Evolutionary conservation across 2,888 invertebrate species (phyloP).

Genomic region (Drosophila pullipes): DNA sequence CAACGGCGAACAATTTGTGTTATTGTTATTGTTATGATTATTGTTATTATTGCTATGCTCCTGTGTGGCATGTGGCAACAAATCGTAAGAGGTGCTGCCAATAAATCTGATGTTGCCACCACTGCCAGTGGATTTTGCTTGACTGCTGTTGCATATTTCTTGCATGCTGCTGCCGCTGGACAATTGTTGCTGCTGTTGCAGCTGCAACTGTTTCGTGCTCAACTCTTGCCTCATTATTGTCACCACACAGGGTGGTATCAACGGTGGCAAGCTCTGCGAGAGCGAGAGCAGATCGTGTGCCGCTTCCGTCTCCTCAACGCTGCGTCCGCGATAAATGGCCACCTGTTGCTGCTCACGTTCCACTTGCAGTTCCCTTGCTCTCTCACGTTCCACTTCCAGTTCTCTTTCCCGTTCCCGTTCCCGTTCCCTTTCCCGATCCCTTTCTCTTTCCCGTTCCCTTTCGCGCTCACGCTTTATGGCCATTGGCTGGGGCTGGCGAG

Average conservation of each 20-base stretch:
- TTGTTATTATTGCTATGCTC: not conserved
- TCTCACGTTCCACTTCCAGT: slow-evolving; percentile 2
- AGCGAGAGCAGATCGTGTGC: slow-evolving; percentile 93
- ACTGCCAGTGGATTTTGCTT: slow-evolving; percentile 27
- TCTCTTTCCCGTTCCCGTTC: slow-evolving; percentile 14
- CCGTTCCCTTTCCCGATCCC: not conserved
- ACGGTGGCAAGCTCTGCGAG: slow-evolving; percentile 91
- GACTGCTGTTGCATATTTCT: slow-evolving; percentile 83
- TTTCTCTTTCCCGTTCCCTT: not conserved
- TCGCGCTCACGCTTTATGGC: slow-evolving; percentile 62
- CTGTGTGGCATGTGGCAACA: slow-evolving; percentile 29
- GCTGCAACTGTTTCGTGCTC: slow-evolving; percentile 15
- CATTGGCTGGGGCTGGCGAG: slow-evolving; percentile 56
- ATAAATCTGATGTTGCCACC: slow-evolving; percentile 81
- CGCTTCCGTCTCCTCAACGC: slow-evolving; percentile 94
- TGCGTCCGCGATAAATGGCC: slow-evolving; percentile 86
- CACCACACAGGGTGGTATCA: slow-evolving; percentile 90
- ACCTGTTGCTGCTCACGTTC: slow-evolving; percentile 45
- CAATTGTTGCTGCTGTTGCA: slow-evolving; percentile 3
- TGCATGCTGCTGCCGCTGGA: slow-evolving; percentile 80
- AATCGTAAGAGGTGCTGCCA: slow-evolving; percentile 76
- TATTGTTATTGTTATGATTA: not conserved
- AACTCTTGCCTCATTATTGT: slow-evolving; percentile 87
- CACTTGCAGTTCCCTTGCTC: not conserved
- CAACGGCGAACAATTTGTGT: slow-evolving; percentile 86